A percentile compares a stretch with the other conserved stretches of the same genome.
Conservation (phyloP, 2,888 invertebrate species). For the Heliothis peltigera region DNA sequence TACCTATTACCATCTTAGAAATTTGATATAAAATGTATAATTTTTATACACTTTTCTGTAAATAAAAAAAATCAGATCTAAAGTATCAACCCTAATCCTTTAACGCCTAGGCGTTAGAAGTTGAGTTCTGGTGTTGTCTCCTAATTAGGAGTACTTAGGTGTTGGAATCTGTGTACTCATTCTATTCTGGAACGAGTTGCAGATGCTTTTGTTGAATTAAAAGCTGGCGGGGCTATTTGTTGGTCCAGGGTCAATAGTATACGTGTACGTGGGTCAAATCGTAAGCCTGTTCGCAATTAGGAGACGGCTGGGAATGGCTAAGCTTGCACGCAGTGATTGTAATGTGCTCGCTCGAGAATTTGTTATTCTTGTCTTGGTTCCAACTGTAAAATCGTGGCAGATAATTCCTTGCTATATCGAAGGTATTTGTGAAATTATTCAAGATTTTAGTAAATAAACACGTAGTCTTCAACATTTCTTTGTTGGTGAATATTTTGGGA, state of each 20-base stretch:
- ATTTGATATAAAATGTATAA: too few relatives aligned
- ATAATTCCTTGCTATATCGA: neutral
- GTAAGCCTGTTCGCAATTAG: constrained; percentile 60
- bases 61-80: neutral
- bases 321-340: constrained; percentile 31
- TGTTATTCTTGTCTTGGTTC: constrained; percentile 21
- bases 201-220: constrained; percentile 77
- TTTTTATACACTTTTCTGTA: too few relatives aligned
- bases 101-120: constrained; percentile 73
- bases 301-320: constrained; percentile 37
- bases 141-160: constrained; percentile 87
- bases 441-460: too few relatives aligned
- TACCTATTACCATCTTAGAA: too few relatives aligned
- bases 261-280: constrained; percentile 53
- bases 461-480: too few relatives aligned
- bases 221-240: constrained; percentile 54
- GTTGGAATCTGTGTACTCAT: constrained; percentile 84
- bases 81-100: constrained; percentile 72
- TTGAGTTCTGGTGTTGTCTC: constrained; percentile 78
- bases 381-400: constrained; percentile 1
- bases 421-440: neutral
- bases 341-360: constrained; percentile 32
- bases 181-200: constrained; percentile 82
- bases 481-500: too few relatives aligned
- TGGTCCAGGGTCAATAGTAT: constrained; percentile 54